phyloP scores from a whole-genome alignment of 2,888 invertebrate genomes.

The Tryphoninae sp. region DNA sequence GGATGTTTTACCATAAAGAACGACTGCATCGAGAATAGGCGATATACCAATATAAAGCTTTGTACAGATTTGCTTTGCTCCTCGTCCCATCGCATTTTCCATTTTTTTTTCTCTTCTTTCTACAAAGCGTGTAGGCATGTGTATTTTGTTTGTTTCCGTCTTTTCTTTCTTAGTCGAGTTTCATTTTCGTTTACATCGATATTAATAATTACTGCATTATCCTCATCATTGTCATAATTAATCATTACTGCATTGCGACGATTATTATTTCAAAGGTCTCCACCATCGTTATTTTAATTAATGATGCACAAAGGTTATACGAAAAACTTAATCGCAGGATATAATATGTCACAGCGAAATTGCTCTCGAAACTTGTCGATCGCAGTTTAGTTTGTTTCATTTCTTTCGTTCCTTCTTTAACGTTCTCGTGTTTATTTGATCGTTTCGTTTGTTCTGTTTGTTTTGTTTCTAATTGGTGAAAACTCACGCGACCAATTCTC shows the following conservation, averaged over 20 bases:
- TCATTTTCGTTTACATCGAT: slow-evolving; percentile 19
- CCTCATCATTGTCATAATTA: slow-evolving; percentile 16
- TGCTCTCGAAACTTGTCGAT: slow-evolving; percentile 39
- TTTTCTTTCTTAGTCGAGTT: slow-evolving; percentile 12
- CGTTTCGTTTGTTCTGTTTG: slow-evolving; percentile 8
- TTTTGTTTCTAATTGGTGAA: slow-evolving; percentile 51
- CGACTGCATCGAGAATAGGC: slow-evolving; percentile 21
- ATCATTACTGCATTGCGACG: background rate
- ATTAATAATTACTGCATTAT: slow-evolving; percentile 17
- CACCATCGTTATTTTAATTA: slow-evolving; percentile 17
- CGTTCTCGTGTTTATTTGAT: background rate
- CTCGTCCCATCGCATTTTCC: background rate
- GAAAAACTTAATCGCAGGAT: slow-evolving; percentile 7
- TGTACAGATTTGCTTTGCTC: slow-evolving; percentile 50
- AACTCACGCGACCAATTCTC: slow-evolving; percentile 89
- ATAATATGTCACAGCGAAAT: slow-evolving; percentile 34
- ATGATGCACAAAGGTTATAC: slow-evolving; percentile 25
- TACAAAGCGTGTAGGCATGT: slow-evolving; percentile 50
- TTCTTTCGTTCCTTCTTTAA: background rate
- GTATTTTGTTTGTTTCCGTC: slow-evolving; percentile 17
- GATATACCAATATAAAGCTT: slow-evolving; percentile 42
- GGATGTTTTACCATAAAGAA: background rate
- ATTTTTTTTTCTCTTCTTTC: slow-evolving; percentile 31
- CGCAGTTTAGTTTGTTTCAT: slow-evolving; percentile 16
- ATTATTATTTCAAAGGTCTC: background rate